Conservation (phyloP, 2,113 vertebrate species). For the Crypturellus undulatus region DNA sequence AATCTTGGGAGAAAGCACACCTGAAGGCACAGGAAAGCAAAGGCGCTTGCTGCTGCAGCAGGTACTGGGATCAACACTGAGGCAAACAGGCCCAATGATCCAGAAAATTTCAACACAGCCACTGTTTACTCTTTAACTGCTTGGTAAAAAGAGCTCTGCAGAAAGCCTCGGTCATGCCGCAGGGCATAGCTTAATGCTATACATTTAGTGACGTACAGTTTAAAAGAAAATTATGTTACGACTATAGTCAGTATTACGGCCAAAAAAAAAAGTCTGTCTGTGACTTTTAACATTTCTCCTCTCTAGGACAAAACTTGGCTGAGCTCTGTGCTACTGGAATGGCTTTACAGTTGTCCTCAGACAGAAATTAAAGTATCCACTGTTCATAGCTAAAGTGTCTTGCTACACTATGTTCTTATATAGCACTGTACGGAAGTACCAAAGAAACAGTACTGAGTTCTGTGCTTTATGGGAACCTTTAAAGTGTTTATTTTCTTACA, state of each 20-base stretch:
- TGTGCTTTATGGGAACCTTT: background rate
- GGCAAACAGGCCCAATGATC: background rate
- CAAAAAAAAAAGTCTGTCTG: background rate
- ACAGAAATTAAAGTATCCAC: constrained; percentile 55
- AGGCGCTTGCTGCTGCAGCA: background rate
- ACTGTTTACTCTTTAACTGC: background rate
- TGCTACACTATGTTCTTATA: constrained; percentile 15
- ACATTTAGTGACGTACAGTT: background rate
- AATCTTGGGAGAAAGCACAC: background rate
- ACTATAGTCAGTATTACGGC: background rate
- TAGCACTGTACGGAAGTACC: background rate
- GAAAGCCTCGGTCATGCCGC: background rate
- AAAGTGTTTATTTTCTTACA: background rate
- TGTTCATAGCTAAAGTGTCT: constrained; percentile 61
- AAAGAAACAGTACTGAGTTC: background rate
- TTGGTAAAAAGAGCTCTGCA: background rate
- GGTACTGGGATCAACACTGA: background rate
- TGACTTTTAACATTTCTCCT: constrained; percentile 25
- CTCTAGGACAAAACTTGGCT: constrained; percentile 55
- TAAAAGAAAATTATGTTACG: background rate
- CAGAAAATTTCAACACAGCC: background rate
- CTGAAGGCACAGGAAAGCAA: background rate
- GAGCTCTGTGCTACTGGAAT: constrained; percentile 52
- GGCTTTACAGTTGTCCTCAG: constrained; percentile 58
- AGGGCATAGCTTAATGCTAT: background rate